These are phyloP conservation scores for Scaptomyza caliginosa DNA, from an alignment of 2,888 invertebrate genomes.

Conservation along the genomic window DNA sequence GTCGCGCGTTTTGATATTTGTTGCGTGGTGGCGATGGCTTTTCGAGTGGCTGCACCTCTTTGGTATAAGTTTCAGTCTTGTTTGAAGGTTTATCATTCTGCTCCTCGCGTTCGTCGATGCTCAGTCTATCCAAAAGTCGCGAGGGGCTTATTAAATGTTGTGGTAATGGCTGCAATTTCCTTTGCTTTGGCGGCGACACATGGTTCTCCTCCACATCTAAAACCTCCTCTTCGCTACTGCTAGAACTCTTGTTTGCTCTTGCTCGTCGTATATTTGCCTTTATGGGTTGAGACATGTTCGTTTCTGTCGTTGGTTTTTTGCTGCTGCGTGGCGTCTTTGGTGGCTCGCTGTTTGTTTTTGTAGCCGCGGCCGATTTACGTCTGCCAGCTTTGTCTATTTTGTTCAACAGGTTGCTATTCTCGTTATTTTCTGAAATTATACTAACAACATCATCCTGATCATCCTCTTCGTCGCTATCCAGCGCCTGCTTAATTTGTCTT, in stretches of 20 bases:
- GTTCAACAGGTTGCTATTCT: conserved; percentile 76
- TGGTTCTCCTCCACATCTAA: conserved; percentile 42
- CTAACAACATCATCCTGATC: conserved; percentile 62
- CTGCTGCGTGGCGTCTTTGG: conserved; percentile 76
- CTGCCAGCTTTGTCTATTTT: conserved; percentile 63
- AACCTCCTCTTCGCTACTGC: conserved; percentile 17
- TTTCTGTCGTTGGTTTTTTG: conserved; percentile 53
- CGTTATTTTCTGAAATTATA: conserved; percentile 75
- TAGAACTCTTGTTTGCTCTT: neutral
- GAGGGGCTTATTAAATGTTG: conserved; percentile 81
- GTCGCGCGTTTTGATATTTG: conserved; percentile 83
- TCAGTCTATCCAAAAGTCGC: conserved; percentile 79
- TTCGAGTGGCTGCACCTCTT: neutral
- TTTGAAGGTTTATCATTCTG: neutral
- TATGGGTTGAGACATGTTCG: conserved; percentile 21
- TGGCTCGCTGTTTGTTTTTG: conserved; percentile 22
- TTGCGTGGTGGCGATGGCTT: conserved; percentile 63
- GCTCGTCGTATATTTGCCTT: conserved; percentile 24
- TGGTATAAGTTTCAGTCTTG: conserved; percentile 40
- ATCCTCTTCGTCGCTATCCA: conserved; percentile 63
- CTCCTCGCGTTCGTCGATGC: conserved; percentile 75
- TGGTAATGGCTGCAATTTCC: conserved; percentile 56
- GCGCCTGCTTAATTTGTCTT: conserved; percentile 52
- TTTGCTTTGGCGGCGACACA: conserved; percentile 82
- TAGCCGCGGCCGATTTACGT: conserved; percentile 29